phyloP scores from a whole-genome alignment of 2,113 vertebrate genomes.

The Dunckerocampus dactyliophorus region DNA sequence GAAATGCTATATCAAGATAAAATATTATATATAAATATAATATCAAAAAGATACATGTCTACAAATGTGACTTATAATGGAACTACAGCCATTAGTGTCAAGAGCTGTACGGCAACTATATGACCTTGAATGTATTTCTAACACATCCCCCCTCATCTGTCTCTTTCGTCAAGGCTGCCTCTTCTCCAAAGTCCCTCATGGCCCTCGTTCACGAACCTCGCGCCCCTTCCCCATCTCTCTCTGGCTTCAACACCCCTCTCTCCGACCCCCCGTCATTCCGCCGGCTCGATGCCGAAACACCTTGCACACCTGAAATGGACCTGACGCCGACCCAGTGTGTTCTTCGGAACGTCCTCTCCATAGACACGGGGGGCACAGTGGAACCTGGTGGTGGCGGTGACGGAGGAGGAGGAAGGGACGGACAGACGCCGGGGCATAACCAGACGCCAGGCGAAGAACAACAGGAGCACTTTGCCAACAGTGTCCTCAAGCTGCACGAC shows the following conservation, averaged over 20 bases:
- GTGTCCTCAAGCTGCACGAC: conserved; percentile 85
- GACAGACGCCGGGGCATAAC: conserved; percentile 56
- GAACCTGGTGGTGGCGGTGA: conserved; percentile 48
- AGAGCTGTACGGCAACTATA: conserved; percentile 2
- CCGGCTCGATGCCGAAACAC: conserved; percentile 81
- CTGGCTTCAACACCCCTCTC: conserved; percentile 80
- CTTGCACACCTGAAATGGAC: conserved; percentile 88
- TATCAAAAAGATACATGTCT: background rate
- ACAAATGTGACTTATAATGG: background rate
- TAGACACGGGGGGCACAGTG: conserved; percentile 70
- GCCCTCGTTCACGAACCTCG: conserved; percentile 87
- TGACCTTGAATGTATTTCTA: conserved; percentile 16
- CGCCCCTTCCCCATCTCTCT: conserved; percentile 86
- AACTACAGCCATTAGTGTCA: conserved; percentile 6
- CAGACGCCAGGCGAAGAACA: conserved; percentile 82
- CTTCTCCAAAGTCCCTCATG: conserved; percentile 67
- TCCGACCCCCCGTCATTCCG: conserved; percentile 81
- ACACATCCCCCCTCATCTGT: conserved; percentile 9
- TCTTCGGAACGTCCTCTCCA: conserved; percentile 86
- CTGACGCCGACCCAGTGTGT: conserved; percentile 92
- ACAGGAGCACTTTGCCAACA: conserved; percentile 85
- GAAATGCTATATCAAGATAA: too few relatives aligned
- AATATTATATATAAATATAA: too few relatives aligned
- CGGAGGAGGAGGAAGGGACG: conserved; percentile 48
- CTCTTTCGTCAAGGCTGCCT: conserved; percentile 20